A percentile compares a stretch with the other conserved stretches of the same genome.
Evolutionary conservation across 2,113 vertebrate genomes (phyloP).

Genomic region (Naja naja): DNA sequence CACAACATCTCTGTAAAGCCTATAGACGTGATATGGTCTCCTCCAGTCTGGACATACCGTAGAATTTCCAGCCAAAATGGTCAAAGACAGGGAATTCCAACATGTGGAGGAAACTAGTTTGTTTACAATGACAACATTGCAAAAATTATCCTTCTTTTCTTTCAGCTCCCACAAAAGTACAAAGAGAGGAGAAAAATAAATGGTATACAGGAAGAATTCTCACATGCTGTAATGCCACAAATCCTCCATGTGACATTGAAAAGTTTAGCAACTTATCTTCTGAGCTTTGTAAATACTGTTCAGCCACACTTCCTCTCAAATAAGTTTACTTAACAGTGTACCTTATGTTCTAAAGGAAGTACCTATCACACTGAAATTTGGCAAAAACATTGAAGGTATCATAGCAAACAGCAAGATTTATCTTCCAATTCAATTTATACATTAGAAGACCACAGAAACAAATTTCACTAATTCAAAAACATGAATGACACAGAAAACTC

Average conservation of each 20-base stretch:
- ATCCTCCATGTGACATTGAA: neutral
- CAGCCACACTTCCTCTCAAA: neutral
- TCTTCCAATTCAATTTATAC: neutral
- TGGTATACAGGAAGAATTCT: neutral
- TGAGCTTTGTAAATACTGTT: neutral
- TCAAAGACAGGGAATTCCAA: neutral
- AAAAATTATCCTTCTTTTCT: neutral
- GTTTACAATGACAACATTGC: neutral
- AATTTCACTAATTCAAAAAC: neutral
- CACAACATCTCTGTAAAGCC: neutral
- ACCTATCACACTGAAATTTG: neutral
- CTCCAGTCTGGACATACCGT: neutral
- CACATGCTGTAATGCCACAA: neutral
- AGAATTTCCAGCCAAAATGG: neutral
- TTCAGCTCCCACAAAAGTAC: neutral
- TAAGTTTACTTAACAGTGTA: neutral
- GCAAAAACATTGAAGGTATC: neutral
- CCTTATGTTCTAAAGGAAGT: neutral
- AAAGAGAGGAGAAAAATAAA: neutral
- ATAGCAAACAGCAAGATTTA: neutral
- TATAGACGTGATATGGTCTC: neutral
- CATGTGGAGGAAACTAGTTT: neutral
- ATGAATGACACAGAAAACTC: neutral
- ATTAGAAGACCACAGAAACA: neutral
- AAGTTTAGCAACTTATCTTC: too few species aligned